Evolutionary conservation across 1,140 invertebrate species (phyloP), one percentile per base, ranked within the genome.

Genomic region (Drosophila bifasciata): DNA sequence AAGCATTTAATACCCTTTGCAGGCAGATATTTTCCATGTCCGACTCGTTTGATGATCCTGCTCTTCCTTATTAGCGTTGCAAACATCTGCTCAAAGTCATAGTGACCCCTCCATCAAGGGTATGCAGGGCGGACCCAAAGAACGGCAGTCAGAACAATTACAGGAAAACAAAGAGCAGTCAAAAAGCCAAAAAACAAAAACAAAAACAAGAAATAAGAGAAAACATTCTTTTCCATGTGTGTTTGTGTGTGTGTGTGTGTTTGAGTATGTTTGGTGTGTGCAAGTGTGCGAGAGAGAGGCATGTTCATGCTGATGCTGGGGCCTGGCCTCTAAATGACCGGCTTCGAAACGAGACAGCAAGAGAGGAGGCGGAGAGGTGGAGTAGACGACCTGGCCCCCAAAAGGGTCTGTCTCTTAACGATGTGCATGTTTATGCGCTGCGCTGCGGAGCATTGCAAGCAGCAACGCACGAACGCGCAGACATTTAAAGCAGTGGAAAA

Each of bases 361-460:
- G 23, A 7, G 23, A 25, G 8, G 28, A 2, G 19, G 16, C 16
- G 48, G 17, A 32, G 41, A 15, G 13, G 40, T 39, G 19, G 32
- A 71, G 17, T 6, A 32, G n/a, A 13, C 32, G 32, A 36, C 32
- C 32, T 32, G 48, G 23, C 25, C 41, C 32, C 62, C 62, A 68
- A 69, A 69, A 69, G 63, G 66, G 75, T 59, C 68, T 79, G 75
- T 59, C 68, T 79, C 78, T 81, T 81, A 81, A 81, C 79, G 74
- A 83, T 83, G 79, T 83, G 79, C 74, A 83, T 81, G 79, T 83
- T 83, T 78, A 83, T 83, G 63, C 72, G 73, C 73, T 67, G 69
- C 69, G 62, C 45, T 53, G 69, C 67, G 59, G 48, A 68, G 60
- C 71, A 53, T 75, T 74, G 72, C 72, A 75, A 49, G 72, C 72